Evolutionary conservation across 2,888 invertebrate genomes (phyloP).

Genomic region (Congeria kusceri): DNA sequence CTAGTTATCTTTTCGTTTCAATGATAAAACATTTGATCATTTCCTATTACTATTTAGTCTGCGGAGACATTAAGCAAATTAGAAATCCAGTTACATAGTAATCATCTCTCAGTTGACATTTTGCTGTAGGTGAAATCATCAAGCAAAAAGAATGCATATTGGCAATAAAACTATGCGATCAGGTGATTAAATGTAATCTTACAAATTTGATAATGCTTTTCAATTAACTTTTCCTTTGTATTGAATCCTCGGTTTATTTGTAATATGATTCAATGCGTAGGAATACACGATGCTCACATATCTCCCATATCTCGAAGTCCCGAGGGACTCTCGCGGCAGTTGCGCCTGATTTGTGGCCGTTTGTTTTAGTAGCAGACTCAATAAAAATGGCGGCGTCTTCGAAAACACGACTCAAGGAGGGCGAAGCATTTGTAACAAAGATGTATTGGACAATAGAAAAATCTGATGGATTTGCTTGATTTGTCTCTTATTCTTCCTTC

Average conservation of each 20-base stretch:
- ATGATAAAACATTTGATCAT: constrained; percentile 24
- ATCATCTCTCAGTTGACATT: not conserved
- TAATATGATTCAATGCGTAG: constrained; percentile 41
- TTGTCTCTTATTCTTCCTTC: not conserved
- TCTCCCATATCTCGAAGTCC: constrained; percentile 45
- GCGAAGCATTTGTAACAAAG: constrained; percentile 51
- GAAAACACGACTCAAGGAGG: constrained; percentile 44
- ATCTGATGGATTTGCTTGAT: not conserved
- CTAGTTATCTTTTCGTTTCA: constrained; percentile 2
- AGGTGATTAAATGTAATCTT: constrained; percentile 53
- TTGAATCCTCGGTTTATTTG: constrained; percentile 45
- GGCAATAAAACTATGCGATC: constrained; percentile 30
- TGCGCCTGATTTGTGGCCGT: constrained; percentile 47
- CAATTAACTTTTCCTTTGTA: constrained; percentile 55
- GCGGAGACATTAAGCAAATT: constrained; percentile 57
- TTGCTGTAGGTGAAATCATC: not conserved
- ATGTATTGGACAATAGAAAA: not conserved
- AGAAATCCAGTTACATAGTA: constrained; percentile 23
- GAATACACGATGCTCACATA: constrained; percentile 32
- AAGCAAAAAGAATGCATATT: constrained; percentile 19
- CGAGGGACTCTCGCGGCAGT: constrained; percentile 51
- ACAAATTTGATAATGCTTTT: constrained; percentile 51
- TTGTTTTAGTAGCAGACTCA: constrained; percentile 40
- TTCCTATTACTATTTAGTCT: constrained; percentile 40
- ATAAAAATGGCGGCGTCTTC: constrained; percentile 48